Conservation (phyloP, 2,888 invertebrate genomes). For the Eilema depressum region DNA sequence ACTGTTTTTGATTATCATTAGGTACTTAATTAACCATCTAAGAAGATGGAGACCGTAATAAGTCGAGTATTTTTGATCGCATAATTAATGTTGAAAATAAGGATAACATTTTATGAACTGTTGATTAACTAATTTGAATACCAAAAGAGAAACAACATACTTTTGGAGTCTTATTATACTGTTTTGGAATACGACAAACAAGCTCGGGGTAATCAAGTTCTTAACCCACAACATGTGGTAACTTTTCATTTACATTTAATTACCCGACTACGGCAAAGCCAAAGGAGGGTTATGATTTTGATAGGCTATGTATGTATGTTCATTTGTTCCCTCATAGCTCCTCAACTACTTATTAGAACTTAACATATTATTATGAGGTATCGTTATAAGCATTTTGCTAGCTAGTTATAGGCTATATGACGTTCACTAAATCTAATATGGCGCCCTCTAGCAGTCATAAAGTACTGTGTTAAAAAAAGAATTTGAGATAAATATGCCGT, state of each 20-base stretch:
- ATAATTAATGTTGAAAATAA: slow-evolving; percentile 7
- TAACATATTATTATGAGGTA: too few relatives aligned
- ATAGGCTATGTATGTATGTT: too few relatives aligned
- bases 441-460: too few relatives aligned
- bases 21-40: slow-evolving; percentile 30
- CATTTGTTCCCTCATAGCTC: too few relatives aligned
- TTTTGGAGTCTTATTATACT: not conserved
- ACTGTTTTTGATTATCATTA: slow-evolving; percentile 33
- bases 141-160: not conserved
- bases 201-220: not conserved
- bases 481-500: too few relatives aligned
- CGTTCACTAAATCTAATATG: too few relatives aligned
- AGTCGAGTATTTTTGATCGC: slow-evolving; percentile 19
- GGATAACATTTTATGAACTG: not conserved
- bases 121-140: not conserved
- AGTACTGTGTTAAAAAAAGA: too few relatives aligned
- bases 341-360: too few relatives aligned
- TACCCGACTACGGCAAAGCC: too few relatives aligned
- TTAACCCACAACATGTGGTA: not conserved
- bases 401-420: too few relatives aligned
- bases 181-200: not conserved
- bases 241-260: not conserved
- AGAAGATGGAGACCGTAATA: slow-evolving; percentile 31
- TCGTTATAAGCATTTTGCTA: too few relatives aligned
- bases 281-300: too few relatives aligned